Evolutionary conservation across 2,797 vertebrate species (phyloP), one percentile per base, ranked within the genome.

Genomic region (Eurystomus glaucurus): DNA sequence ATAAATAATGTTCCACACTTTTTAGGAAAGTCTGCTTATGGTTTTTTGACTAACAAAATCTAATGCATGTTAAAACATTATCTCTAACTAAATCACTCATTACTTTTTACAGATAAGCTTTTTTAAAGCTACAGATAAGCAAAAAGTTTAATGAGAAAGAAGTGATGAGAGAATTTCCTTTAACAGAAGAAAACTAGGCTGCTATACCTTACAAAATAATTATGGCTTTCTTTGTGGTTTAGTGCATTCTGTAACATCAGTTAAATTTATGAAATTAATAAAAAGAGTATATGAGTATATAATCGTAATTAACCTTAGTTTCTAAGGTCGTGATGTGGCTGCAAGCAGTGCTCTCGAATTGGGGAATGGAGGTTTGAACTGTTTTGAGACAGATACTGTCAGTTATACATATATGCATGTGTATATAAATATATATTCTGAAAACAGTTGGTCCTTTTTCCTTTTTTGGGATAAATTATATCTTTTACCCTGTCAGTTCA

Each of bases 1-100:
- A 28, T 48, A 78, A 90, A 80, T 54, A 60, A 45, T 54, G 16
- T 71, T 85, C 65, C 64, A 72, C 35, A 51, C 51, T 88, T 89
- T 95, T 94, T 91, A 93, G 25, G 50, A 48, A 91, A 41, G 50
- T 50, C 77, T 94, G 37, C 29, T 69, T 70, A 23, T 29, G n/a
- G 3, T 76, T 85, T 95, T 96, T 97, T 96, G 46, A 82, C 83
- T 97, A 96, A 92, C 29, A 95, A 87, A 79, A 83, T 81, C 41
- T 74, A 81, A 75, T 57, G 37, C 35, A 77, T 85, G n/a, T 95
- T 92, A 95, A 97, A 92, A 87, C 78, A 23, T 88, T 94, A 92
- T 48, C 58, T 95, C 78, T 94, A 94, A 84, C 37, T 86, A 46
- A 94, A 81, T 82, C 62, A 71, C 33, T 79, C 35, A 62, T 39